Conservation (phyloP, 2,888 invertebrate genomes). For the Heliconius ethilla region DNA sequence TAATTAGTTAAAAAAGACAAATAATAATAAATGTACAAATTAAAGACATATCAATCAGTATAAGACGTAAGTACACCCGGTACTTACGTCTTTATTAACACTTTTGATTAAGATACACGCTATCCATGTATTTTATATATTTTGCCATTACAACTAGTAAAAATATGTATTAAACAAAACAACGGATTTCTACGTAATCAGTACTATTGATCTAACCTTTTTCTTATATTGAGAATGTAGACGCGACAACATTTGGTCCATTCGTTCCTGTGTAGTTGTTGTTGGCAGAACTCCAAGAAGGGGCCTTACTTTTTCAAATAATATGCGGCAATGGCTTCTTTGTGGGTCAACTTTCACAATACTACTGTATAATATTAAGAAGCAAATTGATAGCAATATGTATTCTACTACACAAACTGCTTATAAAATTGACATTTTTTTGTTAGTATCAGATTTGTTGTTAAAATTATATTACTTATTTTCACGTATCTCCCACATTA, state of each 20-base stretch:
- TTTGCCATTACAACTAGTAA: too few relatives aligned
- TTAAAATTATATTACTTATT: too few relatives aligned
- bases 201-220: conserved; percentile 8
- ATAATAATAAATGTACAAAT: not conserved
- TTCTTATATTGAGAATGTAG: not conserved
- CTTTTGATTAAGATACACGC: too few relatives aligned
- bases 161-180: not conserved
- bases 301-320: conserved; percentile 1
- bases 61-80: too few relatives aligned
- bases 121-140: too few relatives aligned
- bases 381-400: not conserved
- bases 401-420: not conserved
- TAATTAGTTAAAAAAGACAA: not conserved
- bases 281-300: conserved; percentile 12
- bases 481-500: too few relatives aligned
- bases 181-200: not conserved
- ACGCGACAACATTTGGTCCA: not conserved
- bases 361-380: not conserved
- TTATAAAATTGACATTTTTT: not conserved
- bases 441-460: too few relatives aligned
- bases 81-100: not conserved
- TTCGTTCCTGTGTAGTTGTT: not conserved
- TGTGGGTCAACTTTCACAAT: conserved; percentile 13
- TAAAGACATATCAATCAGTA: not conserved
- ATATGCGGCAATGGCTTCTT: conserved; percentile 9